Evolutionary conservation across 2,888 invertebrate genomes (phyloP), one percentile per base, ranked within the genome.

Genomic region (Rhamnusium bicolor): DNA sequence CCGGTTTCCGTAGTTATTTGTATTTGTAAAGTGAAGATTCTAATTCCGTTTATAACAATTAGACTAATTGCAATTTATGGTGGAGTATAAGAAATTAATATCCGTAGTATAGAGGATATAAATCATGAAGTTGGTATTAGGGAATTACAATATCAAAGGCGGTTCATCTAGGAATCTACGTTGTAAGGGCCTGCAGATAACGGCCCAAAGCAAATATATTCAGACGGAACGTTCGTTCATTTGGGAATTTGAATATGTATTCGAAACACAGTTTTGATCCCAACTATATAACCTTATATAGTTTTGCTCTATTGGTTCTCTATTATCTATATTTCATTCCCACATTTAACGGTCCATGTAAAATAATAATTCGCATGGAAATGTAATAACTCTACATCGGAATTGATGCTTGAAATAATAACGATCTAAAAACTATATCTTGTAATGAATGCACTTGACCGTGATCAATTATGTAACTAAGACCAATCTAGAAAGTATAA

Each of bases 141-240:
- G 84, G 85, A 86, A 87, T 87, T 87, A 86, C 85, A 87, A 87
- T 87, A 87, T 87, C 87, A 87, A 87, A 87, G 87, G 87, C 84
- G 84, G 83, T 86, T 85, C 85, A 86, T 86, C 86, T 85, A 84
- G 82, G 85, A 86, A 85, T 85, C 86, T 81, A 81, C 82, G 84
- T 82, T 83, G 83, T 84, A 84, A 86, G 85, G 85, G 83, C 84
- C 81, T 78, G 75, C 81, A 84, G 86, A 86, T 86, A 86, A 86
- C 84, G 83, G 83, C 82, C 83, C 84, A 84, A 84, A 84, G 79
- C 79, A 80, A 80, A 84, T 84, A 84, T 84, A 85, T 85, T 84
- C 83, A 78, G 80, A 79, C 79, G 76, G 71, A 75, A 73, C 85
- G 83, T 82, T 84, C 83, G 81, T 82, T 84, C 86, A 84, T 86